Base-by-base conservation (phyloP, 2,113 vertebrate genomes). In the Dolichallabes microphthalmus region DNA sequence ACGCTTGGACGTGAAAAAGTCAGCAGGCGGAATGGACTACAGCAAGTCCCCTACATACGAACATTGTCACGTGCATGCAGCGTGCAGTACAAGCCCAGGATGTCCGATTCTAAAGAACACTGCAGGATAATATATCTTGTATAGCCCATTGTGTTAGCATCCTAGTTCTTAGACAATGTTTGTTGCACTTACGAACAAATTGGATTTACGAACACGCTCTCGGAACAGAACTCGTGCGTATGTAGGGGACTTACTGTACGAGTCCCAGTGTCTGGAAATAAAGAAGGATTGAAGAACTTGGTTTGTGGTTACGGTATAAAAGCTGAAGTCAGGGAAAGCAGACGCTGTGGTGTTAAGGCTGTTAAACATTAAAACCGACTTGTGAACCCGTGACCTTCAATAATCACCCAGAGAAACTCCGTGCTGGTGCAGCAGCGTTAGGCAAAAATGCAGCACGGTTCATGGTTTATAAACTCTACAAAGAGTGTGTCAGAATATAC, bases 321-420 rank as follows among this genome's bases (percentile, higher is more conserved):
- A 45, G 35, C 69, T 75, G 69, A 45, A 77, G 73, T 32, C 61
- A 77, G 74, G 60, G 58, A 53, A 30, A 76, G 68, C 15, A 78
- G 39, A 84, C 74, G 61, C 79, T 60, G 63, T 32, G 30, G 32
- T 58, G 76, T 81, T n/a, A 77, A 82, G 84, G 82, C 82, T 86
- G 87, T 32, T 69, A 35, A 78, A 82, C 69, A 84, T 88, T 82
- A 88, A 73, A 66, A 35, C 58, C 39, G 74, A 69, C 75, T 80
- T 2, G 63, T 80, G 82, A 86, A 84, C 79, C 77, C 11, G 32
- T 85, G 87, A 88, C 85, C 87, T 55, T 57, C 58, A 60, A 61
- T 75, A 82, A 75, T 76, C 82, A 73, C 83, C 58, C 55, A 85
- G 71, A 52, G 35, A 52, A 64, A 73, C 58, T 39, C 57, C 22